Evolutionary conservation across 1,140 invertebrate genomes (phyloP), one percentile per base, ranked within the genome.

Genomic region (Episyrphus balteatus): DNA sequence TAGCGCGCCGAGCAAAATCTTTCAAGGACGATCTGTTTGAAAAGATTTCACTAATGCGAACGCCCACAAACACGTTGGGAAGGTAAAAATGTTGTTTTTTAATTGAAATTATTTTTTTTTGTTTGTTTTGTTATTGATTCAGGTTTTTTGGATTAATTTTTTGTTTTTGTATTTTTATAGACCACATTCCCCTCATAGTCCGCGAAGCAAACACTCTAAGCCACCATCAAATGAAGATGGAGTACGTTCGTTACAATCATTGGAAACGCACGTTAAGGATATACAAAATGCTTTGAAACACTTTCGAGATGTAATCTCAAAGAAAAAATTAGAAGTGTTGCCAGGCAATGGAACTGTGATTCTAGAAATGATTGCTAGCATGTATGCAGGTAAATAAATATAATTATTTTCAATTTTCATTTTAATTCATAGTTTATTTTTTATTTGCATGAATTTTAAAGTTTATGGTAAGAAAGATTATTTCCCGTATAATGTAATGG

Each of bases 11-110:
- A 46, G 88, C 88, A 38, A 79, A 87, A 51, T 90, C 87, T 52
- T 92, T 92, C 70, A 92, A 92, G 69, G 87, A 92, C 75, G 88
- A 91, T 71, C 81, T 92, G 58, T 75, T 91, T 58, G 88, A 88
- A 63, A 88, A 86, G 70, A 79, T 92, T 58, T 86, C 83, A 46
- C 83, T 88, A 68, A 90, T 91, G 80, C 78, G 86, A 51, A 55
- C 53, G 17, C 65, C 65, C 38, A 66, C 60, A n/a, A 68, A 65
- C 19, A 68, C 66, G 3, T 42, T 68, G 50, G 60, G 59, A 5
- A 56, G 53, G 55, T 55, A 42, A 36, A 40, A 34, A 12, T n/a
- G 9, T n/a, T 34, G n/a, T 39, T 47, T 44, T 46, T 21, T 46
- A 2, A 9, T 44, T 47, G 7, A 9, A 12, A n/a, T 37, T 48